phyloP scores from a whole-genome alignment of 2,888 invertebrate species.

The Oligia latruncula region DNA sequence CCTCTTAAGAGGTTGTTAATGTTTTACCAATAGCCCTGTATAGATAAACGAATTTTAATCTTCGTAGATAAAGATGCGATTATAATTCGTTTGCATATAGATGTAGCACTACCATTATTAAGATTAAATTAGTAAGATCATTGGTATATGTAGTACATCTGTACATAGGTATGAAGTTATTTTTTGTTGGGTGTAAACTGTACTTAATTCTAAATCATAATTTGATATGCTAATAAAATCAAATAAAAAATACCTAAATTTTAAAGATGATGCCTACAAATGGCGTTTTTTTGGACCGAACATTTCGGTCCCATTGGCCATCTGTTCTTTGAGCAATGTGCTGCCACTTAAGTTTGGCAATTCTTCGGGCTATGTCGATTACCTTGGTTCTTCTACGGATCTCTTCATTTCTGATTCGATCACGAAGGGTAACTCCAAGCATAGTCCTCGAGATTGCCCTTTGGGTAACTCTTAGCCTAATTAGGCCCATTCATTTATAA shows the following conservation, averaged over 20 bases:
- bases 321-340: too few relatives aligned
- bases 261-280: background rate
- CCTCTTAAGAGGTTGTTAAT: too few relatives aligned
- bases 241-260: background rate
- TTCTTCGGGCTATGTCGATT: too few relatives aligned
- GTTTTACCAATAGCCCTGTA: too few relatives aligned
- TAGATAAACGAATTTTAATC: background rate
- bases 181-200: background rate
- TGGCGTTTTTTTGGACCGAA: background rate
- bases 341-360: too few relatives aligned
- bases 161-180: background rate
- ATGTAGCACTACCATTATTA: too few relatives aligned
- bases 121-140: background rate
- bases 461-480: background rate
- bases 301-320: too few relatives aligned
- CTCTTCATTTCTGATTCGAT: background rate
- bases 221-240: background rate
- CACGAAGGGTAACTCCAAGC: background rate
- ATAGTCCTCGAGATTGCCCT: background rate
- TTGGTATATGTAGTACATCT: background rate
- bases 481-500: background rate
- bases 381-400: too few relatives aligned
- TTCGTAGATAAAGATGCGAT: too few relatives aligned
- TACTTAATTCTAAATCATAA: slow-evolving; percentile 24
- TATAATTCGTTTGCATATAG: too few relatives aligned